Percentiles rank a stretch among this genome's conserved stretches.
Conservation (phyloP, 2,888 invertebrate genomes). For the Sminthurinus aureus region DNA sequence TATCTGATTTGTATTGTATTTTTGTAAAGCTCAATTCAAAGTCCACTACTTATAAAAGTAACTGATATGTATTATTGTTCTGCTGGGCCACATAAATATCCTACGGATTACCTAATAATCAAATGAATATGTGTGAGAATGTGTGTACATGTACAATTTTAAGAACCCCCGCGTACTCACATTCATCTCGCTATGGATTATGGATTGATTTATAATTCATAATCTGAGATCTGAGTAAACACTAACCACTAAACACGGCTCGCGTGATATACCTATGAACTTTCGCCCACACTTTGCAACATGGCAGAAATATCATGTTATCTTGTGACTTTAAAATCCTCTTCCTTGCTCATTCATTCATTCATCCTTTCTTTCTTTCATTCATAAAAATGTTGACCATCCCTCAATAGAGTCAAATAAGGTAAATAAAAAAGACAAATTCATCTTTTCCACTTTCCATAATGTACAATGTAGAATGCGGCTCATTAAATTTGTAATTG, state of each 20-base stretch:
- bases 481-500: conserved; percentile 33
- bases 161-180: no score
- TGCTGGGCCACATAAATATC: neutral
- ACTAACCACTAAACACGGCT: neutral
- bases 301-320: conserved; percentile 1
- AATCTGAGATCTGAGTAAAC: neutral
- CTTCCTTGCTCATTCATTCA: neutral
- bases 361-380: neutral
- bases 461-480: neutral
- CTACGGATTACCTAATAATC: neutral
- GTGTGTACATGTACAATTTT: no score
- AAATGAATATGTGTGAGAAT: neutral
- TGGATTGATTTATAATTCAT: neutral
- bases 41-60: no score
- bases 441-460: neutral
- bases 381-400: conserved; percentile 14
- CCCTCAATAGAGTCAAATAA: conserved; percentile 38
- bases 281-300: conserved; percentile 17
- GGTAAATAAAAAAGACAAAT: conserved; percentile 27
- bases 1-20: neutral
- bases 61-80: no score
- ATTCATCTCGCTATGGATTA: neutral
- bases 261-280: neutral
- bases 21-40: neutral
- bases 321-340: neutral